phyloP scores from a whole-genome alignment of 2,113 vertebrate genomes.

The Callionymus lyra region DNA sequence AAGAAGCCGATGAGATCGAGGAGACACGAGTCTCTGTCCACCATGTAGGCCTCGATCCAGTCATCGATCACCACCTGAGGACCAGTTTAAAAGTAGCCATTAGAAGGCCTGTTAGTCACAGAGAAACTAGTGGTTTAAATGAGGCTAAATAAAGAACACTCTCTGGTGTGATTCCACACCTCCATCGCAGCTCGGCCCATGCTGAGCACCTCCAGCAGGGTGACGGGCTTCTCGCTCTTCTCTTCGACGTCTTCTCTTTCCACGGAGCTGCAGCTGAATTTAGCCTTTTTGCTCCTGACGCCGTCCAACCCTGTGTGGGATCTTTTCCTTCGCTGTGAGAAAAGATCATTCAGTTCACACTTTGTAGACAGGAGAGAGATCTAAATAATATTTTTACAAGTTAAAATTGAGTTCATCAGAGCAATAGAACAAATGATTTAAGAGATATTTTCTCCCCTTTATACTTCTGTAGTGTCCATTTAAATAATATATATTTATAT shows the following conservation, averaged over 20 bases:
- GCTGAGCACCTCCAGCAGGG: slow-evolving; percentile 81
- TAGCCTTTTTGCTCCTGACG: slow-evolving; percentile 56
- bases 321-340: slow-evolving; percentile 65
- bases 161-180: slow-evolving; percentile 60
- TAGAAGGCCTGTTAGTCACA: too few species aligned
- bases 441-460: too few species aligned
- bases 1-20: slow-evolving; percentile 90
- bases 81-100: too few species aligned
- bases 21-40: slow-evolving; percentile 77
- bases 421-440: too few species aligned
- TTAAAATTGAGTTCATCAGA: too few species aligned
- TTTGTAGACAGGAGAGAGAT: too few species aligned
- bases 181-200: slow-evolving; percentile 82
- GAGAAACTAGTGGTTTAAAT: too few species aligned
- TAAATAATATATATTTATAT: too few species aligned
- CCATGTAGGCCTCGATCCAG: slow-evolving; percentile 79
- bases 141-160: too few species aligned
- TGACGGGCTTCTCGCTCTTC: slow-evolving; percentile 72
- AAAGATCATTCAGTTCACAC: background rate
- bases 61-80: slow-evolving; percentile 79
- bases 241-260: slow-evolving; percentile 23
- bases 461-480: too few species aligned
- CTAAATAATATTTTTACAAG: too few species aligned
- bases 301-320: slow-evolving; percentile 65
- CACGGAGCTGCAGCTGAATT: slow-evolving; percentile 30